Conservation (phyloP, 2,888 invertebrate genomes). For the Gibbula magus region DNA sequence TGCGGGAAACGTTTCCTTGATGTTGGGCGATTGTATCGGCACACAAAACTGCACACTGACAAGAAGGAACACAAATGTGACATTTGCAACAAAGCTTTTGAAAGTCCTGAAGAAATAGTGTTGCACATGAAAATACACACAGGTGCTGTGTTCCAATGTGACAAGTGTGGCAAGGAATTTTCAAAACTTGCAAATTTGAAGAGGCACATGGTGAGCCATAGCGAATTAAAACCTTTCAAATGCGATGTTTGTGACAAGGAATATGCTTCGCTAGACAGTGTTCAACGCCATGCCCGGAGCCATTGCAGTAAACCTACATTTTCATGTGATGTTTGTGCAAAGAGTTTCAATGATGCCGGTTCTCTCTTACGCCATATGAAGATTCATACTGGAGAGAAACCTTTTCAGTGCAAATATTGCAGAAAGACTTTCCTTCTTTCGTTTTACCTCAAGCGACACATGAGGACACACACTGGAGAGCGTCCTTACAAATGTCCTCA, state of each 20-base stretch:
- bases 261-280: conserved; percentile 1
- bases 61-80: neutral
- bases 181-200: conserved; percentile 16
- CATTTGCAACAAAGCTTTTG: conserved; percentile 18
- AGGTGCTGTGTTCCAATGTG: neutral
- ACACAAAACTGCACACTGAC: conserved; percentile 18
- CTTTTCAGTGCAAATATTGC: conserved; percentile 8
- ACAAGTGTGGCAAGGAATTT: conserved; percentile 1
- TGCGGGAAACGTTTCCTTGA: conserved; percentile 2
- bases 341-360: conserved; percentile 2
- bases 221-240: conserved; percentile 9
- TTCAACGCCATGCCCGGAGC: conserved; percentile 2
- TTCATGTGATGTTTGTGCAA: conserved; percentile 2
- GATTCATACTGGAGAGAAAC: conserved; percentile 8
- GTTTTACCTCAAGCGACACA: conserved; percentile 9
- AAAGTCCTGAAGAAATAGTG: neutral
- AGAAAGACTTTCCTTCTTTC: conserved; percentile 1
- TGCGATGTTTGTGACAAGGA: conserved; percentile 17
- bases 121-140: conserved; percentile 5
- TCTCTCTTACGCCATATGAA: conserved; percentile 3
- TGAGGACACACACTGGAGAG: conserved; percentile 8
- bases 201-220: neutral
- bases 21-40: neutral
- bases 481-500: neutral
- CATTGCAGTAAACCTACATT: neutral